Percentiles rank a stretch among this genome's conserved stretches.
Evolutionary conservation across 2,113 vertebrate genomes (phyloP).

Genomic region (Cryptoleucopteryx plumbea): DNA sequence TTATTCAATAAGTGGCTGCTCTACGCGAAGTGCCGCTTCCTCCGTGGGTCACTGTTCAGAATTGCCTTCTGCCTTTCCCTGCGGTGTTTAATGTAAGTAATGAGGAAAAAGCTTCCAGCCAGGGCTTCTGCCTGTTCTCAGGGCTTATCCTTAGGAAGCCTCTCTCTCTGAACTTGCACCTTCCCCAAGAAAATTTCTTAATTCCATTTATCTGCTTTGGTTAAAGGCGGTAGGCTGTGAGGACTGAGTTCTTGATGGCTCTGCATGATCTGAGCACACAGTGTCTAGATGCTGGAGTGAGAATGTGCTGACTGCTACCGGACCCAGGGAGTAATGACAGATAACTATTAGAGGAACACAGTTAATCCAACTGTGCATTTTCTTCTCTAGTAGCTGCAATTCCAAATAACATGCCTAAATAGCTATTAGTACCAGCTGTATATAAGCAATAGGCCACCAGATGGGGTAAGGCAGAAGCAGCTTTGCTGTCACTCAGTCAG

Average conservation of each 20-base stretch:
- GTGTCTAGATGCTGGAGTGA: background rate
- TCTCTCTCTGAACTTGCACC: background rate
- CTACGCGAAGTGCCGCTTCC: background rate
- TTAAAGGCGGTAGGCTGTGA: background rate
- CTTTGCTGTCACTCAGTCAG: background rate
- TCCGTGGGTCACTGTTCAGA: background rate
- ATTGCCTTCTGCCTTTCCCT: background rate
- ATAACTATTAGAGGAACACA: background rate
- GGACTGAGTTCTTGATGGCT: background rate
- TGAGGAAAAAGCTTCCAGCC: background rate
- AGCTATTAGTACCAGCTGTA: background rate
- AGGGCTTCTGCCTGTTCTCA: background rate
- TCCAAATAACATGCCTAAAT: background rate
- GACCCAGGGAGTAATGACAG: background rate
- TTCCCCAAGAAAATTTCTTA: background rate
- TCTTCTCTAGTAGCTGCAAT: background rate
- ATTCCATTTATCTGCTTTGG: background rate
- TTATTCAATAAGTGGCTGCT: background rate
- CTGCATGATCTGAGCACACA: accelerated
- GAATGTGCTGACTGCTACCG: background rate
- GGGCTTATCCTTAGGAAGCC: background rate
- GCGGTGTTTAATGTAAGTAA: background rate
- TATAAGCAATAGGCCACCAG: background rate
- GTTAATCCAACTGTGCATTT: background rate
- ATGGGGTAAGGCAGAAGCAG: background rate